Conservation (phyloP, 2,113 vertebrate species). For the Barbus barbus region DNA sequence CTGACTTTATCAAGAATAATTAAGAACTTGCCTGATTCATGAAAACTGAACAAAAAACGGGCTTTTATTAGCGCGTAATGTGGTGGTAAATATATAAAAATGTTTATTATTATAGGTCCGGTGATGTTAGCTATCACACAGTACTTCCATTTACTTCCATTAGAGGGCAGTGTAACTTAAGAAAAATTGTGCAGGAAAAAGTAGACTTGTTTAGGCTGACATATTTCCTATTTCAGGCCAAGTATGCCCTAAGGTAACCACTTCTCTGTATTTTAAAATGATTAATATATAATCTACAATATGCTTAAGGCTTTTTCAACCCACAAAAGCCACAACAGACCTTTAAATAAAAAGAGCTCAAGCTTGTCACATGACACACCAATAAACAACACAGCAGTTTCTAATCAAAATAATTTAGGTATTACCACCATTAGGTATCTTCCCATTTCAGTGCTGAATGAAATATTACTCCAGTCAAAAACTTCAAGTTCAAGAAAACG, state of each 20-base stretch:
- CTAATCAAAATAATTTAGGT: not conserved
- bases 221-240: not conserved
- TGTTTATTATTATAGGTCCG: not conserved
- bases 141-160: not conserved
- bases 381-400: not conserved
- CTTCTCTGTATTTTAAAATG: not conserved
- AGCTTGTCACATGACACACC: not conserved
- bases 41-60: not conserved
- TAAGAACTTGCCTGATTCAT: not conserved
- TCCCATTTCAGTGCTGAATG: not conserved
- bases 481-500: not conserved
- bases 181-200: not conserved
- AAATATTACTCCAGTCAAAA: not conserved
- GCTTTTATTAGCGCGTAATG: not conserved
- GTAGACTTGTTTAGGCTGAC: not conserved
- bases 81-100: not conserved
- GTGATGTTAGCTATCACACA: not conserved
- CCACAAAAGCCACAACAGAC: not conserved
- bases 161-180: constrained; percentile 27
- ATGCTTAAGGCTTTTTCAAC: not conserved
- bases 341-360: not conserved
- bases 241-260: not conserved
- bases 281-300: not conserved
- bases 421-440: not conserved
- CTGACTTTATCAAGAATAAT: not conserved